A percentile compares a stretch with the other conserved stretches of the same genome.
phyloP scores from a whole-genome alignment of 37 sponge, comb jelly and placozoan species.

The Crambe crambe region DNA sequence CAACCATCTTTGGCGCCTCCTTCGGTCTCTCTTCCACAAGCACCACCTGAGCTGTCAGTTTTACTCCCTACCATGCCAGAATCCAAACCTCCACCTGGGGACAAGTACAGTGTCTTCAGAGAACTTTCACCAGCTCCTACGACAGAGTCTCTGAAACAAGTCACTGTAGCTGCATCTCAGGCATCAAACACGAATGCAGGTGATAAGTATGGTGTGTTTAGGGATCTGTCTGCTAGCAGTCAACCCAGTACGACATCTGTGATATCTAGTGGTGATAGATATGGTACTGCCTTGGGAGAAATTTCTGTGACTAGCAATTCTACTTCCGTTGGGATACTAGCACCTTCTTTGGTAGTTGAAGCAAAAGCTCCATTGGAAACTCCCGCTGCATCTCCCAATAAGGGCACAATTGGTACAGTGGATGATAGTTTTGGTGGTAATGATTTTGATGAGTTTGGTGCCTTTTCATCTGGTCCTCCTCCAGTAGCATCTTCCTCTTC shows the following conservation, averaged over 20 bases:
- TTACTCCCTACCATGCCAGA: background rate
- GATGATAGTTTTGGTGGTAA: background rate
- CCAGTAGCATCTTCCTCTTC: no score
- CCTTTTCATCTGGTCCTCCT: background rate
- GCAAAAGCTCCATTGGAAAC: background rate
- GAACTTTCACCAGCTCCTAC: no score
- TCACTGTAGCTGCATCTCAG: no score
- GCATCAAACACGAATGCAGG: no score
- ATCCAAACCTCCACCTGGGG: background rate
- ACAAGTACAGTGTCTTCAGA: background rate
- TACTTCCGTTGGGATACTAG: background rate
- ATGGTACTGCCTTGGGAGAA: no score
- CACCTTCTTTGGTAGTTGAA: background rate
- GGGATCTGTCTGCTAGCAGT: no score
- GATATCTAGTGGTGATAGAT: no score
- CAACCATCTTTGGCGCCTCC: background rate
- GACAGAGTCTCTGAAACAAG: no score
- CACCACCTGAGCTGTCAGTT: no score
- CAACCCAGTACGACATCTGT: no score
- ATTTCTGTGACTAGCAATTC: no score
- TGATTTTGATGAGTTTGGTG: slow-evolving; percentile 2
- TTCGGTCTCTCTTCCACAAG: background rate
- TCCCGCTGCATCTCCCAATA: background rate
- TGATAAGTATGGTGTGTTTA: no score
- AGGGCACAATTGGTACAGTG: background rate